Base-by-base conservation (phyloP, 2,888 invertebrate species). In the Luperina nickerlii region DNA sequence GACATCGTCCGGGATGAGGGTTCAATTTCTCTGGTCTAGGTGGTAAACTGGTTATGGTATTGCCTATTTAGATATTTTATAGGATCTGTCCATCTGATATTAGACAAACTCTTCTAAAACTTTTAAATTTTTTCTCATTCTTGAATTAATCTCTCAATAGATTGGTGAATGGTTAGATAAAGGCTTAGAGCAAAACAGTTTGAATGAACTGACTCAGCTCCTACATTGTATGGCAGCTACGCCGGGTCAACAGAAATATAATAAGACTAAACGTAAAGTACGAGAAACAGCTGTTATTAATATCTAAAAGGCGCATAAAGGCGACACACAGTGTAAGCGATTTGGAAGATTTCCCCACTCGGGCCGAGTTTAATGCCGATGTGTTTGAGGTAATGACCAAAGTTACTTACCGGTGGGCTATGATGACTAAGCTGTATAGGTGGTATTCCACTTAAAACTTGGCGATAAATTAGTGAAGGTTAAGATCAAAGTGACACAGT, bases 361-460 rank as follows among this genome's bases (percentile, higher is more conserved):
- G 32, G 48, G 80, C 54, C 32, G 51, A 54, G 74, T 88, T 84
- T 81, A 84, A 79, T 84, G 81, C 72, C 84, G 69, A 81, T 78
- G 71, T 76, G 80, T 82, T 76, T 60, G 74, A 78, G 54, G 86
- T 89, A 88, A 88, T 80, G 89, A 76, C 65, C 76, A 24, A 89
- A 88, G 74, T 89, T 84, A 88, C 86, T 89, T 88, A 88, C 84
- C 70, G 54, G 15, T 78, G 51, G 66, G 73, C 65, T 74, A 48
- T 70, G 77, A 81, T 78, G 67, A 32, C 78, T 76, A 18, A 45
- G 57, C 54, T 54, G 13, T 57, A 66, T 67, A 76, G 76, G n/a
- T 72, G 18, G 62, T 68, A 65, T 70, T 79, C 78, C 80, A 82
- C 88, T 87, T 75, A 74, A 72, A 65, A 80, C 81, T 85, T 74